Evolutionary conservation across 2,888 invertebrate genomes (phyloP).

Genomic region (Iselma pallidipennis): DNA sequence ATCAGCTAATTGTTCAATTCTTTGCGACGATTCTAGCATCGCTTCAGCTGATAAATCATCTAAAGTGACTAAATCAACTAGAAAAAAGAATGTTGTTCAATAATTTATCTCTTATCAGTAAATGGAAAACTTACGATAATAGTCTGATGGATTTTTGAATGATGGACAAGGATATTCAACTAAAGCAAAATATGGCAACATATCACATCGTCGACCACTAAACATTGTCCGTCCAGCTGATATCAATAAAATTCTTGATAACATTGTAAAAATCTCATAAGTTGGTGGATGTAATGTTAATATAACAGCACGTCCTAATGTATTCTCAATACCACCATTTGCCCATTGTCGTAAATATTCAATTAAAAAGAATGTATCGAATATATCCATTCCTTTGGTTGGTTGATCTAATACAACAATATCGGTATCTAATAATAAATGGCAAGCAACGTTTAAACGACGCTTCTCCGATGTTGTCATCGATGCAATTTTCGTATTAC

Average conservation of each 20-base stretch:
- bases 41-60: conserved; percentile 94
- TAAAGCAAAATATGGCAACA: conserved; percentile 87
- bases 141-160: conserved; percentile 95
- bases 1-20: conserved; percentile 88
- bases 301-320: conserved; percentile 72
- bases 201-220: conserved; percentile 84
- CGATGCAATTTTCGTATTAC: conserved; percentile 82
- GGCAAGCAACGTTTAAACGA: conserved; percentile 86
- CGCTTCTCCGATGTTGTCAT: conserved; percentile 87
- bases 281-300: conserved; percentile 93
- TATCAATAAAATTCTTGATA: conserved; percentile 80
- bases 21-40: conserved; percentile 90
- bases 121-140: conserved; percentile 74
- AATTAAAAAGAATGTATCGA: conserved; percentile 93
- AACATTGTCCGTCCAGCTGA: conserved; percentile 92
- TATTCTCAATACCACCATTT: conserved; percentile 54
- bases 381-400: conserved; percentile 88
- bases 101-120: not conserved
- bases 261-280: conserved; percentile 94
- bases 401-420: conserved; percentile 88
- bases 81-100: conserved; percentile 35
- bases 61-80: conserved; percentile 91
- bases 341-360: conserved; percentile 95
- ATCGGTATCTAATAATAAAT: conserved; percentile 83
- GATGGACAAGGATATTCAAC: conserved; percentile 94